Base-by-base conservation (phyloP, 1,140 invertebrate species). In the Sinonovacula constricta region DNA sequence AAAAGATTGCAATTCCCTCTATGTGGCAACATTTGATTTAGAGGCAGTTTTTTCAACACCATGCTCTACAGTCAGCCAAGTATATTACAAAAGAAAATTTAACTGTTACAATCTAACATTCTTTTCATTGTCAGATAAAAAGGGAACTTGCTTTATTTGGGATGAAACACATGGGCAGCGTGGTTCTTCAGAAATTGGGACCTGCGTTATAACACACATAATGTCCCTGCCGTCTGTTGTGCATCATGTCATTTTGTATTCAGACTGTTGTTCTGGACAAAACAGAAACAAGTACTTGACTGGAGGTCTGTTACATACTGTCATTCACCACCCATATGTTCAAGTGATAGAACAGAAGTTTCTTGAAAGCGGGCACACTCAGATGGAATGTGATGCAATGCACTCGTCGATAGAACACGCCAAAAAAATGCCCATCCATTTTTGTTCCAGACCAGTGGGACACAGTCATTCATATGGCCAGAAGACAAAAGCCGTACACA, bases 331-430 rank as follows among this genome's bases (percentile, higher is more conserved):
- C 2, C 28, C 26, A 26, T 28, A 36, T 45, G 15, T 69, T 1
- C 1, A 69, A 26, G 63, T 54, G 3, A 18, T 78, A n/a, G 45
- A 78, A 22, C 88, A 89, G 34, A 88, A 86, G 59, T 87, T 79
- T 66, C 51, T 86, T 51, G 65, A 83, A 22, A 68, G 45, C 45
- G 81, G 83, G 2, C 79, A 86, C 54, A 81, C 86, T 39, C 79
- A 87, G 26, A 86, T 84, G 76, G 86, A 87, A 49, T 80, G 76
- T 30, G 81, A 85, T 69, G 57, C 68, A 7, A 83, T 76, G 54
- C 83, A 87, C 60, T 85, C 85, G 24, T 59, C 85, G 34, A 88
- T 89, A n/a, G 83, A 88, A 36, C 30, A 56, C n/a, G 75, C 68
- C 22, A 75, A 81, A 57, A 68, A 74, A n/a, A n/a, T n/a, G n/a